Evolutionary conservation across 2,888 invertebrate species (phyloP).

Genomic region (Hypercompe scribonia): DNA sequence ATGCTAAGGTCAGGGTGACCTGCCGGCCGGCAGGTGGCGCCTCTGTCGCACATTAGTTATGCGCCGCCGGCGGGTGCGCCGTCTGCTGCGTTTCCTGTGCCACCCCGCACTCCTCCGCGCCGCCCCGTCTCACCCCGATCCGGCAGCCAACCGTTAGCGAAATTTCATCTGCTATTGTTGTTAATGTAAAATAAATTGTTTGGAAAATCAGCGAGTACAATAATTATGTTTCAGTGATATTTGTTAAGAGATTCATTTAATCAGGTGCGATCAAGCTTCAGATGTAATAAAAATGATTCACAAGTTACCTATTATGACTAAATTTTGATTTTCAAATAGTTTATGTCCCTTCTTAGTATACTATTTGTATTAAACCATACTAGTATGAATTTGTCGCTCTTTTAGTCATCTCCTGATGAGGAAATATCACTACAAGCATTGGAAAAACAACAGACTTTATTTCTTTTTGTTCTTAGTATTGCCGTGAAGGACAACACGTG

Average conservation of each 20-base stretch:
- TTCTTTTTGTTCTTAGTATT: background rate
- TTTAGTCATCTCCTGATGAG: background rate
- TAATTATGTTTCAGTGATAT: background rate
- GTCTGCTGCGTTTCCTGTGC: conserved; percentile 74
- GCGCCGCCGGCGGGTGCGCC: conserved; percentile 68
- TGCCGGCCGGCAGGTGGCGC: conserved; percentile 61
- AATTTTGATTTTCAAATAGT: background rate
- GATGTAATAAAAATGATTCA: background rate
- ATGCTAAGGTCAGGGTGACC: conserved; percentile 53
- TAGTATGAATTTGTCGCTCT: too few species aligned
- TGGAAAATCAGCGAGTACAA: conserved; percentile 9
- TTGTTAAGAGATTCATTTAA: background rate
- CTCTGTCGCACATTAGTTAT: conserved; percentile 65
- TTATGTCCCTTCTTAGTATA: background rate
- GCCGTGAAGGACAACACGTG: background rate
- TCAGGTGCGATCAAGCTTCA: background rate
- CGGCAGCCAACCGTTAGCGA: conserved; percentile 35
- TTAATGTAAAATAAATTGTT: conserved; percentile 24
- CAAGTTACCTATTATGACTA: background rate
- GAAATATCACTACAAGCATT: background rate
- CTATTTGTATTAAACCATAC: too few species aligned
- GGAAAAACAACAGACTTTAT: background rate
- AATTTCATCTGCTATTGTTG: conserved; percentile 42
- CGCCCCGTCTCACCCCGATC: conserved; percentile 41
- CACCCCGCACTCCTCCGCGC: conserved; percentile 36